These are phyloP conservation scores for Mus caroli DNA, from an alignment of 2,797 vertebrate genomes.

Conservation along the genomic window DNA sequence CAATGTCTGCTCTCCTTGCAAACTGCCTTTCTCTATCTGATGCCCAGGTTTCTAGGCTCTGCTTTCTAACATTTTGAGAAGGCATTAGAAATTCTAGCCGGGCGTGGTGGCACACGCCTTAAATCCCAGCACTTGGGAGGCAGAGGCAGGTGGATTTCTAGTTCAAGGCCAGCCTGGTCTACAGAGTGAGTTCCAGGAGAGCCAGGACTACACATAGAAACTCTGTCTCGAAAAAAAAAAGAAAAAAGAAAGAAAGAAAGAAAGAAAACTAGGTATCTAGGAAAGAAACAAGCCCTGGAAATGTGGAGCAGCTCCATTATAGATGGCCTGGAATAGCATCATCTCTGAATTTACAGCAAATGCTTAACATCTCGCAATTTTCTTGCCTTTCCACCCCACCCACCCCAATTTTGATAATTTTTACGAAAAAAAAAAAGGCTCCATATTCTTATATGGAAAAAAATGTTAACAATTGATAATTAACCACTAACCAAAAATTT, in stretches of 20 bases:
- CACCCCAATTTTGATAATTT: not conserved
- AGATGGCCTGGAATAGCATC: not conserved
- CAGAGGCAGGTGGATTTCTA: too few species aligned
- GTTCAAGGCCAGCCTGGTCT: too few species aligned
- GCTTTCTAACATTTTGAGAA: slow-evolving; percentile 46
- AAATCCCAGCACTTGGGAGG: too few species aligned
- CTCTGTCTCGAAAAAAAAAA: too few species aligned
- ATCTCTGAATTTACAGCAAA: not conserved
- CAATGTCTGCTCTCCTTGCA: slow-evolving; percentile 10
- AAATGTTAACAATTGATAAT: not conserved
- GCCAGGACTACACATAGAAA: too few species aligned
- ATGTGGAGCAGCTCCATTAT: not conserved
- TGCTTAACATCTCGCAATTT: not conserved
- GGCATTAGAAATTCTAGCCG: not conserved
- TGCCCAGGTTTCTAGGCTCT: not conserved
- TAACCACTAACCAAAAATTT: slow-evolving; percentile 66
- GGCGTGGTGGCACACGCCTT: too few species aligned
- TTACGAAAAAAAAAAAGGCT: not conserved
- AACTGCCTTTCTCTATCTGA: not conserved
- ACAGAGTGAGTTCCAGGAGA: too few species aligned
- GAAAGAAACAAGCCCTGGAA: not conserved
- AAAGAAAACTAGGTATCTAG: not conserved
- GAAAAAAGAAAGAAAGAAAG: too few species aligned
- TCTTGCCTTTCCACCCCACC: not conserved
- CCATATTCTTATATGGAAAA: not conserved